Conservation (phyloP, 2,888 invertebrate genomes). For the Dryobotodes eremita region DNA sequence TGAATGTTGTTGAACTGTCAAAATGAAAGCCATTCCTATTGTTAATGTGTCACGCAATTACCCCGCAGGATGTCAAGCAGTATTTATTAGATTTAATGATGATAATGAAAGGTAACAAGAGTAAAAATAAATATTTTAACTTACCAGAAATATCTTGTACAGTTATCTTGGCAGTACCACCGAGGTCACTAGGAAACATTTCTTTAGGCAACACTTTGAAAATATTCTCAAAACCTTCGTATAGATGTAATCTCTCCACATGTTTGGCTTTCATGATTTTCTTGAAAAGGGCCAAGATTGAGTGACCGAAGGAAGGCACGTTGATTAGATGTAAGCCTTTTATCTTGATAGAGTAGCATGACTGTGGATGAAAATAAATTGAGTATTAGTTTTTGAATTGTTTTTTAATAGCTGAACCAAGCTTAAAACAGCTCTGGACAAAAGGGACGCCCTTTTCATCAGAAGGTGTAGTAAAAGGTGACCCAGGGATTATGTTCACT, state of each 20-base stretch:
- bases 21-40: too few species aligned
- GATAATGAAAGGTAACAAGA: background rate
- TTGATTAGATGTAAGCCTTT: slow-evolving; percentile 80
- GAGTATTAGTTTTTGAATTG: background rate
- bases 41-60: too few species aligned
- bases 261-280: slow-evolving; percentile 82
- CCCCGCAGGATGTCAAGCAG: background rate
- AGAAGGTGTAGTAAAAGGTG: too few species aligned
- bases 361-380: slow-evolving; percentile 28
- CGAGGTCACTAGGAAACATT: slow-evolving; percentile 80
- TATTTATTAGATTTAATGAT: background rate
- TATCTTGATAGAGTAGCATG: slow-evolving; percentile 58
- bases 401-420: background rate
- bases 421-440: background rate
- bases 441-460: too few species aligned
- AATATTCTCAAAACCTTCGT: slow-evolving; percentile 69
- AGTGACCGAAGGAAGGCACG: slow-evolving; percentile 73
- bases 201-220: slow-evolving; percentile 73
- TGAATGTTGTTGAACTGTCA: too few species aligned
- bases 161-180: slow-evolving; percentile 72
- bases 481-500: too few species aligned
- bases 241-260: slow-evolving; percentile 67
- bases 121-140: background rate
- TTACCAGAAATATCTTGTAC: slow-evolving; percentile 69
- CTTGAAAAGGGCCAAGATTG: slow-evolving; percentile 70